phyloP scores from a whole-genome alignment of 1,140 invertebrate species.

The Drosophila parvula region DNA sequence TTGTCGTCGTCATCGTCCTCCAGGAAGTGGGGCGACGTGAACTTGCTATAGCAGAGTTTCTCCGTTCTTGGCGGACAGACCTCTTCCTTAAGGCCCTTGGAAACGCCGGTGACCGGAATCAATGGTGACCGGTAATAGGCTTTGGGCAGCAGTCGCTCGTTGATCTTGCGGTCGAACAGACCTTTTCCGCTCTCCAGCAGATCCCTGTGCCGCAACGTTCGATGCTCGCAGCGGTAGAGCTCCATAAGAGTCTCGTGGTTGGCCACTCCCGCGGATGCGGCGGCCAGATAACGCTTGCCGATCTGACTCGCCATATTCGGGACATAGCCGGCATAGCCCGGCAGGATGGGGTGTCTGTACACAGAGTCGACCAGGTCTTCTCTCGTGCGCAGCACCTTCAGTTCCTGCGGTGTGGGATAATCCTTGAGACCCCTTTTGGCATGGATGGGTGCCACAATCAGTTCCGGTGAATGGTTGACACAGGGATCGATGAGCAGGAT shows the following conservation, averaged over 20 bases:
- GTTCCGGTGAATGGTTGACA: constrained; percentile 88
- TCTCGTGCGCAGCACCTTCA: constrained; percentile 87
- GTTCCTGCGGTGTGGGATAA: constrained; percentile 86
- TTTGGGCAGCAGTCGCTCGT: constrained; percentile 87
- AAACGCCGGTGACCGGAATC: constrained; percentile 87
- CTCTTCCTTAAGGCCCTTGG: constrained; percentile 86
- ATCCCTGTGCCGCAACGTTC: constrained; percentile 85
- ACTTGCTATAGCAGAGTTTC: constrained; percentile 84
- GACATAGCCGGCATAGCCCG: constrained; percentile 89
- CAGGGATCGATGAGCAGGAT: constrained; percentile 89
- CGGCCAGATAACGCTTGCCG: constrained; percentile 88
- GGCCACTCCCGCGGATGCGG: constrained; percentile 88
- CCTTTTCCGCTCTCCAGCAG: constrained; percentile 86
- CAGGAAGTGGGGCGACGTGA: constrained; percentile 89
- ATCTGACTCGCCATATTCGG: constrained; percentile 86
- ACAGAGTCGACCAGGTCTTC: constrained; percentile 87
- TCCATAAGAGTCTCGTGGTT: constrained; percentile 88
- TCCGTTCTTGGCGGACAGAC: constrained; percentile 85
- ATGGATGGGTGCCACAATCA: constrained; percentile 87
- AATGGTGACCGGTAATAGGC: constrained; percentile 88
- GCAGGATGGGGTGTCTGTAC: constrained; percentile 88
- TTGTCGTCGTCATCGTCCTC: constrained; percentile 87
- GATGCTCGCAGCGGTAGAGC: constrained; percentile 85
- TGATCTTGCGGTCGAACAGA: constrained; percentile 85
- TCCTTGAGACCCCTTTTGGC: constrained; percentile 85